Percentiles rank a stretch among this genome's conserved stretches.
Conservation (phyloP, 2,888 invertebrate species). For the Penaeus monodon region DNA sequence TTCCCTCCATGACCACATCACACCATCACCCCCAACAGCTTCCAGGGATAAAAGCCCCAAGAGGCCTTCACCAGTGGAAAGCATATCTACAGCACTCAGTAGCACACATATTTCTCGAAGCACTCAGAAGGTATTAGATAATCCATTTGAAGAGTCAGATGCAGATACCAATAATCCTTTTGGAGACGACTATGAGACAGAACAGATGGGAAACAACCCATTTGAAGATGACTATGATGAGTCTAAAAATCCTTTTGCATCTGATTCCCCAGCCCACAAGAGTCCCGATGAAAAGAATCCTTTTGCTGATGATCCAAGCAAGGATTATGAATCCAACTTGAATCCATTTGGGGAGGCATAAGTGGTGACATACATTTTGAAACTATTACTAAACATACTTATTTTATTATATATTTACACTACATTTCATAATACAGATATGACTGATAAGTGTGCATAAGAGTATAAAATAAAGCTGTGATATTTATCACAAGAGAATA, state of each 20-base stretch:
- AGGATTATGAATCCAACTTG: too few relatives aligned
- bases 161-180: constrained; percentile 38
- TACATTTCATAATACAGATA: too few relatives aligned
- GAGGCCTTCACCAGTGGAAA: constrained; percentile 32
- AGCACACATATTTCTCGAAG: constrained; percentile 21
- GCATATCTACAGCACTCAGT: constrained; percentile 45
- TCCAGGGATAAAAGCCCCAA: neutral
- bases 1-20: constrained; percentile 53
- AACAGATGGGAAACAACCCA: constrained; percentile 43
- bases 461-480: too few relatives aligned
- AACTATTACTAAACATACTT: too few relatives aligned
- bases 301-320: neutral
- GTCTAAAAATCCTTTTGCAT: constrained; percentile 54
- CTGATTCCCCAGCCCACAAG: constrained; percentile 18
- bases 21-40: constrained; percentile 30
- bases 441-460: too few relatives aligned
- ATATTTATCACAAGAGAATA: too few relatives aligned
- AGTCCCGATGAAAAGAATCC: constrained; percentile 41
- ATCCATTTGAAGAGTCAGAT: constrained; percentile 41
- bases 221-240: constrained; percentile 56
- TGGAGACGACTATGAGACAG: constrained; percentile 60
- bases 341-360: too few relatives aligned
- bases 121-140: constrained; percentile 14
- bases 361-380: too few relatives aligned
- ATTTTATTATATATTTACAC: too few relatives aligned